Evolutionary conservation across 2,797 vertebrate species (phyloP).

Genomic region (Fratercula arctica): DNA sequence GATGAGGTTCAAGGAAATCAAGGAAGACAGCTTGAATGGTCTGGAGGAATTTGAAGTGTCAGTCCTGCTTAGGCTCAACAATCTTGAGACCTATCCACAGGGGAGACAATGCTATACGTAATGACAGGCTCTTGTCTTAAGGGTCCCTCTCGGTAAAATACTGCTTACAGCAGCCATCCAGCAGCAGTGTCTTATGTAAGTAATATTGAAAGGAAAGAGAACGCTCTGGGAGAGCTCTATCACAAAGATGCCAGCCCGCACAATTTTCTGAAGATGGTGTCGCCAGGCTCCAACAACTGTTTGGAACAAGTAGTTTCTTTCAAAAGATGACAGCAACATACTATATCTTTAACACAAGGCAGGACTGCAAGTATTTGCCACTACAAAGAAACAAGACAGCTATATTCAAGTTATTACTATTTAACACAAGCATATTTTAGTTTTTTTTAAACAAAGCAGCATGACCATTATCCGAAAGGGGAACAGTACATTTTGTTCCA

Average conservation of each 20-base stretch:
- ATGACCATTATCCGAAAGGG: background rate
- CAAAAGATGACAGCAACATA: constrained; percentile 7
- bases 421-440: background rate
- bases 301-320: constrained; percentile 54
- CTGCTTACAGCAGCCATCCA: constrained; percentile 66
- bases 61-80: constrained; percentile 70
- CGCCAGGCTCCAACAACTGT: constrained; percentile 30
- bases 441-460: background rate
- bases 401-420: background rate
- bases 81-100: constrained; percentile 47
- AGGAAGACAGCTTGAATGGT: constrained; percentile 68
- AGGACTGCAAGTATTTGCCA: background rate
- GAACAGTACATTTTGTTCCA: background rate
- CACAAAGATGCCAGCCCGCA: constrained; percentile 48
- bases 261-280: constrained; percentile 58
- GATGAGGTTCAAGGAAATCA: constrained; percentile 71
- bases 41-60: constrained; percentile 73
- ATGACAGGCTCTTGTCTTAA: constrained; percentile 68
- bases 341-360: background rate
- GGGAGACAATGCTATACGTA: constrained; percentile 43
- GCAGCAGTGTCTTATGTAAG: constrained; percentile 53
- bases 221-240: constrained; percentile 53
- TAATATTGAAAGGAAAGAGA: constrained; percentile 61
- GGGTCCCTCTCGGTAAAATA: constrained; percentile 63
- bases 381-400: background rate